phyloP scores from a whole-genome alignment of 92 coral and sea anemone genomes.

The Phenganax stokvisi region DNA sequence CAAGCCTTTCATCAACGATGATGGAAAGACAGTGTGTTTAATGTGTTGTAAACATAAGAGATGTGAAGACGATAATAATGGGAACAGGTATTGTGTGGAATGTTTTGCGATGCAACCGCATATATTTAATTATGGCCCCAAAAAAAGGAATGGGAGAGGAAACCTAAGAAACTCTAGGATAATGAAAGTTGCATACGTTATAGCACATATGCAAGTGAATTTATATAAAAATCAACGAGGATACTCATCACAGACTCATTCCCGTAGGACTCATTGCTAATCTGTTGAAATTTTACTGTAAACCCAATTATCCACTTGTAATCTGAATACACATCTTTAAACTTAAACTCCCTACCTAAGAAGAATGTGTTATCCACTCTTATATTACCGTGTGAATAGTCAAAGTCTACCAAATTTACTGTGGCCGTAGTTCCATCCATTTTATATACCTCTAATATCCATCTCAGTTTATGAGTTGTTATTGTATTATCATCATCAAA shows the following conservation, averaged over 20 bases:
- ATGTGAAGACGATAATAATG: not conserved
- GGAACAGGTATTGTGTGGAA: not conserved
- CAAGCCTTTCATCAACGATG: too few species aligned
- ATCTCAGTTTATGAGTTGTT: not conserved
- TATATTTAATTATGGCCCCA: not conserved
- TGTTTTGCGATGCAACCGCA: not conserved
- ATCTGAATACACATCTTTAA: not conserved
- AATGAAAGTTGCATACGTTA: too few species aligned
- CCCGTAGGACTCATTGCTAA: not conserved
- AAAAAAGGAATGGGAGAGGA: not conserved
- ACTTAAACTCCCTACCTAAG: not conserved
- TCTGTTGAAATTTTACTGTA: not conserved
- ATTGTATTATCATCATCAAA: not conserved
- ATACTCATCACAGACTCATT: not conserved
- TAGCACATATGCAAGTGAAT: not conserved
- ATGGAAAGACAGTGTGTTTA: too few species aligned
- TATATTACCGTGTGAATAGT: not conserved
- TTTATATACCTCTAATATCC: not conserved
- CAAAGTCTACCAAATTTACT: not conserved
- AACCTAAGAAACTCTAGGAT: not conserved
- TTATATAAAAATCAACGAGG: not conserved
- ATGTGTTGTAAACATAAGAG: too few species aligned
- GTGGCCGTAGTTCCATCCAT: not conserved
- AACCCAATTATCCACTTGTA: not conserved
- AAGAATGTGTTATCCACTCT: not conserved